These are phyloP conservation scores for Petaurus breviceps DNA, from an alignment of 2,113 vertebrate genomes.

Conservation along the genomic window DNA sequence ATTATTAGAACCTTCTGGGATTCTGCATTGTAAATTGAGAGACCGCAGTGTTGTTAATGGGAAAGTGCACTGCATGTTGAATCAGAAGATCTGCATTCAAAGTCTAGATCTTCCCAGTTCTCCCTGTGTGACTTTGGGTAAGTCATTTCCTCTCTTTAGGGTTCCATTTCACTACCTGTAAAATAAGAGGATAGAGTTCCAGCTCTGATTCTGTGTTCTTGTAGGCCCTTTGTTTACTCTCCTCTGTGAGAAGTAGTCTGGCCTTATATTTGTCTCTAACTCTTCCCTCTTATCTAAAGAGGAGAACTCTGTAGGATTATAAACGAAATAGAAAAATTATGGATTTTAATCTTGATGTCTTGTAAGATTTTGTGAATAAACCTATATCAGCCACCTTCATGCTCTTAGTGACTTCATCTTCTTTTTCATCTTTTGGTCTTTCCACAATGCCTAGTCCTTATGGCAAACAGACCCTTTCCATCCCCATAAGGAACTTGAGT, in stretches of 20 bases:
- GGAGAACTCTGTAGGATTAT: not conserved
- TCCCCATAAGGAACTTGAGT: not conserved
- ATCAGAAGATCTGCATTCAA: not conserved
- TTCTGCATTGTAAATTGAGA: not conserved
- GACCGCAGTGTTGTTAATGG: not conserved
- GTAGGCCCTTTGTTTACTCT: not conserved
- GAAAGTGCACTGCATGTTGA: not conserved
- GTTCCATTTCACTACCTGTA: not conserved
- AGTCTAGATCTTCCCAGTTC: not conserved
- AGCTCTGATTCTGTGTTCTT: not conserved
- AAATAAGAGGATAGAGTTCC: not conserved
- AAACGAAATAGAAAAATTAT: not conserved
- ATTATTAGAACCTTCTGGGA: not conserved
- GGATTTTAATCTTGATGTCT: not conserved
- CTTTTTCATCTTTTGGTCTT: not conserved
- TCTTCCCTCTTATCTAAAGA: not conserved
- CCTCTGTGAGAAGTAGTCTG: accelerated
- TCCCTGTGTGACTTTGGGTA: not conserved
- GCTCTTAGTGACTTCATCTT: not conserved
- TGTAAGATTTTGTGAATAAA: not conserved
- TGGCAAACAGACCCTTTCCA: not conserved
- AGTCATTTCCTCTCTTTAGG: not conserved
- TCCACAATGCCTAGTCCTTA: not conserved
- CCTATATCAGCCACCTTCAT: not conserved
- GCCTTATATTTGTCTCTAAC: not conserved